phyloP scores from a whole-genome alignment of 2,888 invertebrate genomes.

The Rambutsinella grinnellia region DNA sequence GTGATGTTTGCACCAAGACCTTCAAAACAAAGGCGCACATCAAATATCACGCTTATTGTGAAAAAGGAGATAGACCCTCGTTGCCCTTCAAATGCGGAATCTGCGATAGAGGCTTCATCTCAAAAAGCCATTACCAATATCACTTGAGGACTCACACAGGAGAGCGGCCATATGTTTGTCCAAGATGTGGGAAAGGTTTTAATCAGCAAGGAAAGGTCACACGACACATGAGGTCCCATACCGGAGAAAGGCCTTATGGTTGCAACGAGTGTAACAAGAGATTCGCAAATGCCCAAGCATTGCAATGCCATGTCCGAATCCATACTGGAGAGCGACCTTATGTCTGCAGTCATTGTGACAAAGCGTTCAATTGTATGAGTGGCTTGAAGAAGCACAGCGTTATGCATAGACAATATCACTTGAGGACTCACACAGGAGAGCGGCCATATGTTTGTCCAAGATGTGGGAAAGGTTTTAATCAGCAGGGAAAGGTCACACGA shows the following conservation, averaged over 20 bases:
- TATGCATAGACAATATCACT: too few relatives aligned
- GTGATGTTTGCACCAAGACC: background rate
- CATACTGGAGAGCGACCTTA: too few relatives aligned
- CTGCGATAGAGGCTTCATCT: background rate
- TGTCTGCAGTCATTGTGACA: too few relatives aligned
- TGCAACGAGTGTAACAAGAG: conserved; percentile 39
- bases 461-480: conserved; percentile 72
- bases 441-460: conserved; percentile 77
- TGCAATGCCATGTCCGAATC: conserved; percentile 48
- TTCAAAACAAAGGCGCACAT: background rate
- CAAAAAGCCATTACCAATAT: background rate
- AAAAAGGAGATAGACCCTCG: background rate
- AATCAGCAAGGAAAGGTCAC: conserved; percentile 78
- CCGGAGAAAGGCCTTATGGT: conserved; percentile 68
- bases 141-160: conserved; percentile 39
- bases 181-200: conserved; percentile 77
- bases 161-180: conserved; percentile 73
- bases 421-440: conserved; percentile 74
- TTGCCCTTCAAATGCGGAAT: background rate
- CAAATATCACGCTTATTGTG: background rate
- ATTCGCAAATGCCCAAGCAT: conserved; percentile 43
- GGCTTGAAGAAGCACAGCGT: too few relatives aligned
- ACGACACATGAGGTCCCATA: conserved; percentile 77
- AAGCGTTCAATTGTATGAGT: too few relatives aligned
- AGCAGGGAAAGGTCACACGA: conserved; percentile 78